A percentile compares a stretch with the other conserved stretches of the same genome.
Evolutionary conservation across 2,797 vertebrate species (phyloP).

Genomic region (Acanthurus lineatus): DNA sequence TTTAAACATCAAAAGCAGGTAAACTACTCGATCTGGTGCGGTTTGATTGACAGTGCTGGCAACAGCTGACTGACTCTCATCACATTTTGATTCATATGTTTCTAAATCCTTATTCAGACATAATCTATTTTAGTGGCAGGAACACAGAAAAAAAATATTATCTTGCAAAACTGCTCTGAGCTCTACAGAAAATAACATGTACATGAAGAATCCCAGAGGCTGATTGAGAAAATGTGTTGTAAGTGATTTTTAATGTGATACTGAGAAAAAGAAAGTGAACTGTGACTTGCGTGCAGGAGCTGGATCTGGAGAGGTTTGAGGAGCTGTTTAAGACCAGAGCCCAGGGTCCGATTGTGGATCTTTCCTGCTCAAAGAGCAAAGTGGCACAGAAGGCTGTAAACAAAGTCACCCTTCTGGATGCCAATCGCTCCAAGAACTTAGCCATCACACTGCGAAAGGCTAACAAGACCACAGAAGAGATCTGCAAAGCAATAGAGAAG

Average conservation of each 20-base stretch:
- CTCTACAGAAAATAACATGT: too few species aligned
- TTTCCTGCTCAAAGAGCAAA: slow-evolving; percentile 92
- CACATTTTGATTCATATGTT: not conserved
- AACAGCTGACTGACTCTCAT: not conserved
- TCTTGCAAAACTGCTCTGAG: too few species aligned
- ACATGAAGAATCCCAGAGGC: not conserved
- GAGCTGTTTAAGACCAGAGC: slow-evolving; percentile 98
- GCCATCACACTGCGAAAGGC: slow-evolving; percentile 97
- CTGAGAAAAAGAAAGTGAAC: not conserved
- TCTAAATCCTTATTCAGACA: not conserved
- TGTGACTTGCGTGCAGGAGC: slow-evolving; percentile 84
- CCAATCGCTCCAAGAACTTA: slow-evolving; percentile 97
- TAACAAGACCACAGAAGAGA: slow-evolving; percentile 92
- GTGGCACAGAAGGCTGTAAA: slow-evolving; percentile 89
- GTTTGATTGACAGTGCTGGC: not conserved
- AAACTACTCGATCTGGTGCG: not conserved
- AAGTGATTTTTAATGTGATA: not conserved
- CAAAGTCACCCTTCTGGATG: slow-evolving; percentile 94
- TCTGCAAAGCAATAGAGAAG: slow-evolving; percentile 97
- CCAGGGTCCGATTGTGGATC: slow-evolving; percentile 92
- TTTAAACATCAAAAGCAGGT: too few species aligned
- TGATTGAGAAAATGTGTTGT: slow-evolving; percentile 1
- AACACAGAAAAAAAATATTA: not conserved
- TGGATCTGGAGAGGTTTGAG: slow-evolving; percentile 95
- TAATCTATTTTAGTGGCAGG: not conserved